A percentile compares a stretch with the other conserved stretches of the same genome.
phyloP scores from a whole-genome alignment of 2,113 vertebrate genomes.

The Bufo gargarizans region DNA sequence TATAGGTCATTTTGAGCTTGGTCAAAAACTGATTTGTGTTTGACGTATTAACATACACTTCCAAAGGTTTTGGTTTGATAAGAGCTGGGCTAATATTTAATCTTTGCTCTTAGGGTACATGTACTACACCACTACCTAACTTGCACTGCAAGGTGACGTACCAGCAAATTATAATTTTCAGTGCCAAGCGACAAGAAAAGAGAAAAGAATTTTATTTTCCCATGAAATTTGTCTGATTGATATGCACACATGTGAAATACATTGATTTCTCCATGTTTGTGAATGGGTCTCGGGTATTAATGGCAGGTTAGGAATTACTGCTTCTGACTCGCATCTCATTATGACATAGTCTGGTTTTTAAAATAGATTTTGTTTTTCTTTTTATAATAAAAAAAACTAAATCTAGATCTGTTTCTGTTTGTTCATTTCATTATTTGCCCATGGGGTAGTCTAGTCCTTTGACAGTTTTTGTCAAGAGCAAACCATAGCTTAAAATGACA shows the following conservation, averaged over 20 bases:
- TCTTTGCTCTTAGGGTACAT: constrained; percentile 32
- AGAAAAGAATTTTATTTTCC: constrained; percentile 12
- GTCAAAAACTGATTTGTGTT: constrained; percentile 1
- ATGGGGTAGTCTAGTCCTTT: neutral
- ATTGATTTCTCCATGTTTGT: constrained; percentile 5
- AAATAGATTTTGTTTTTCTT: constrained; percentile 54
- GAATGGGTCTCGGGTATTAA: constrained; percentile 34
- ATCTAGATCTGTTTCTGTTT: constrained; percentile 19
- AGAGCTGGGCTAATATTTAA: constrained; percentile 50
- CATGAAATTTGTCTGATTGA: constrained; percentile 19
- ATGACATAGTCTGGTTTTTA: constrained; percentile 47
- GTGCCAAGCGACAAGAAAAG: neutral
- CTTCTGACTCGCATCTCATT: constrained; percentile 48
- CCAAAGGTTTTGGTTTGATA: constrained; percentile 24
- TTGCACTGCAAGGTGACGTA: neutral
- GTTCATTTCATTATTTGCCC: neutral
- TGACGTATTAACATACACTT: constrained; percentile 27
- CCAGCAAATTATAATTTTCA: constrained; percentile 12
- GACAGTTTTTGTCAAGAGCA: no score
- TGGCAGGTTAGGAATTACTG: constrained; percentile 39
- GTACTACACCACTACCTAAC: constrained; percentile 17
- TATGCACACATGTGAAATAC: neutral
- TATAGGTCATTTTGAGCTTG: neutral
- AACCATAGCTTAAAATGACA: no score
- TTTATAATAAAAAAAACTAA: constrained; percentile 55